Conservation (phyloP, 1,140 invertebrate genomes). For the Magallana gigas region DNA sequence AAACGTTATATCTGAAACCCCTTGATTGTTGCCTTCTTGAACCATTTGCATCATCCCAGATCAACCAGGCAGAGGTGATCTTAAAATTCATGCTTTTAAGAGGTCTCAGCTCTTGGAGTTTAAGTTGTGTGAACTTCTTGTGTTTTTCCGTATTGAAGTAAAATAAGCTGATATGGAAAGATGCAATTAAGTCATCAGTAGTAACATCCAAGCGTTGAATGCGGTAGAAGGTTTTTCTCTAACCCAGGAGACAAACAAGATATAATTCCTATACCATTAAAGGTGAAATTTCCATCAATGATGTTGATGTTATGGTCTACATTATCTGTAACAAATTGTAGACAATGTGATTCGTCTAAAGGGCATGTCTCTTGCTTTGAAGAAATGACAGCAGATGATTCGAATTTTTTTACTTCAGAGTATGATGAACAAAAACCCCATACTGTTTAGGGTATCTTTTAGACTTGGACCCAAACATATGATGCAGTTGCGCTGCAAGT, state of each 20-base stretch:
- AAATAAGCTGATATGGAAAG: not conserved
- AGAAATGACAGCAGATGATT: constrained; percentile 33
- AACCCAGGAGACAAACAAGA: constrained; percentile 52
- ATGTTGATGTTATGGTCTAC: constrained; percentile 59
- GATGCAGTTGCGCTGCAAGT: constrained; percentile 63
- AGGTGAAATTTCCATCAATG: constrained; percentile 61
- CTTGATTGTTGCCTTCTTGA: constrained; percentile 12
- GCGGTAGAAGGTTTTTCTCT: not conserved
- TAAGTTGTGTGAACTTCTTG: not conserved
- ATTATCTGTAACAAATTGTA: constrained; percentile 59
- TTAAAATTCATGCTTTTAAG: not conserved
- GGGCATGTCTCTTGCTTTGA: not conserved
- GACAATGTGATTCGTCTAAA: constrained; percentile 1
- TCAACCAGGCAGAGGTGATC: constrained; percentile 42
- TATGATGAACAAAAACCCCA: constrained; percentile 63
- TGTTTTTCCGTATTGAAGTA: not conserved
- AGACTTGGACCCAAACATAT: constrained; percentile 59
- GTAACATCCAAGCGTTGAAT: constrained; percentile 36
- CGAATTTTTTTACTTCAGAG: constrained; percentile 57
- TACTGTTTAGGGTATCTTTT: constrained; percentile 57
- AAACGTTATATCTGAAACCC: constrained; percentile 56
- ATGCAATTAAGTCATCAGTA: constrained; percentile 25
- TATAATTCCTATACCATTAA: constrained; percentile 72
- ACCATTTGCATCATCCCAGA: constrained; percentile 47
- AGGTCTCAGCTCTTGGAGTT: not conserved